Evolutionary conservation across 2,113 vertebrate species (phyloP), one percentile per base, ranked within the genome.

Genomic region (Delphinapterus leucas): DNA sequence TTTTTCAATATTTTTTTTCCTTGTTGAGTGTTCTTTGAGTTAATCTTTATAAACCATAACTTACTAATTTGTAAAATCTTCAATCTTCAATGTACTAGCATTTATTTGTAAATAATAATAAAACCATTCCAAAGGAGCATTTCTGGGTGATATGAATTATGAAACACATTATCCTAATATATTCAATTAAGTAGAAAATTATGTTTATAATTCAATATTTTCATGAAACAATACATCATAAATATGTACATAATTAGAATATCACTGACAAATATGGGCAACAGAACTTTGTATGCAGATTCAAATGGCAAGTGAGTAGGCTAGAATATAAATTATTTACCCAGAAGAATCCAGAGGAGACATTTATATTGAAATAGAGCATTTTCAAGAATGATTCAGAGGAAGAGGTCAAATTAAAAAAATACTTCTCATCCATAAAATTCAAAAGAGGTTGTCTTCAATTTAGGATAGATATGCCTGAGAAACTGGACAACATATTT

Each of bases 51-150:
- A 84, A 87, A 79, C n/a, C 58, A 93, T 58, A 76, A 58, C n/a
- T 79, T 44, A 55, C 15, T 93, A 26, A 92, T 65, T 36, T 61
- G 53, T 55, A 86, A 87, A 81, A 18, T 76, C 33, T 91, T 79
- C 36, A 81, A 18, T 76, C 33, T 91, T 79, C 36, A 74, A 31
- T 17, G 9, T 33, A 8, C 3, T 31, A 90, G 44, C 1, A 53
- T 55, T 92, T 70, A 55, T 74, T 91, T 83, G 23, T 26, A 87
- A 90, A 49, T 79, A 47, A 96, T 82, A 92, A 93, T 70, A 55
- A 73, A 92, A 38, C 13, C 20, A 88, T 88, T 38, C 26, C 20
- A 85, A 82, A 31, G 31, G 13, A 49, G 28, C 21, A 65, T 61
- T 68, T 44, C n/a, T 76, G 91, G 31, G 55, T 61, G 71, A 86